Percentiles rank a stretch among this genome's conserved stretches.
Conservation (phyloP, 2,113 vertebrate species). For the Cheilinus undulatus region DNA sequence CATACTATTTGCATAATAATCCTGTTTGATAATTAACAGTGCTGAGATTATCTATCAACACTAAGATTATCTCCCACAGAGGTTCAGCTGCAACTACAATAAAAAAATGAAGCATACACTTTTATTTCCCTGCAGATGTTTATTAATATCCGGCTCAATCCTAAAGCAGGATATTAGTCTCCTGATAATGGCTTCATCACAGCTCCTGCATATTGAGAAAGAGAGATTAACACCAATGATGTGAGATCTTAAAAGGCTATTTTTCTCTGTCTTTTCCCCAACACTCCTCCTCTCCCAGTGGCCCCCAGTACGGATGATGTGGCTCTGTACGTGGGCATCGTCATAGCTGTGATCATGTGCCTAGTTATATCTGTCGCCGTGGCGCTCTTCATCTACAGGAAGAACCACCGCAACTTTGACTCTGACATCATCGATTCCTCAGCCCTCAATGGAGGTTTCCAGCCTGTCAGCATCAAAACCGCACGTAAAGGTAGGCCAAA, state of each 20-base stretch:
- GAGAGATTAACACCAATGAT: slow-evolving; percentile 27
- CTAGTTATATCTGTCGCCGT: slow-evolving; percentile 91
- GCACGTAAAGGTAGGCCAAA: slow-evolving; percentile 77
- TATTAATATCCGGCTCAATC: slow-evolving; percentile 71
- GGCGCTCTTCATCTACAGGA: slow-evolving; percentile 93
- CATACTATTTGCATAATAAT: slow-evolving; percentile 20
- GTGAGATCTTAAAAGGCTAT: slow-evolving; percentile 37
- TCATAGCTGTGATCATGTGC: slow-evolving; percentile 94
- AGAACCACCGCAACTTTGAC: slow-evolving; percentile 96
- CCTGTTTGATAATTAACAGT: slow-evolving; percentile 21
- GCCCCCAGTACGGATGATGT: slow-evolving; percentile 93
- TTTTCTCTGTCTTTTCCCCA: slow-evolving; percentile 7
- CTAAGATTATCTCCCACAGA: not conserved
- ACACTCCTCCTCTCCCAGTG: slow-evolving; percentile 75
- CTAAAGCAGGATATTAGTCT: slow-evolving; percentile 70
- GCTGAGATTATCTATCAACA: slow-evolving; percentile 5
- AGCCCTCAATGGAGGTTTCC: slow-evolving; percentile 93
- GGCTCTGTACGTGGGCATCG: slow-evolving; percentile 93
- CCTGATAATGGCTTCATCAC: slow-evolving; percentile 63
- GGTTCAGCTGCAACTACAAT: slow-evolving; percentile 11
- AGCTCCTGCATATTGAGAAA: slow-evolving; percentile 28
- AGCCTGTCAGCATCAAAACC: slow-evolving; percentile 95
- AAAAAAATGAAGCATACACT: slow-evolving; percentile 13
- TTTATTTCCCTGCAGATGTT: slow-evolving; percentile 58
- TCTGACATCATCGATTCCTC: slow-evolving; percentile 95